phyloP scores from a whole-genome alignment of 2,113 vertebrate genomes.

The Dermatemys mawii region DNA sequence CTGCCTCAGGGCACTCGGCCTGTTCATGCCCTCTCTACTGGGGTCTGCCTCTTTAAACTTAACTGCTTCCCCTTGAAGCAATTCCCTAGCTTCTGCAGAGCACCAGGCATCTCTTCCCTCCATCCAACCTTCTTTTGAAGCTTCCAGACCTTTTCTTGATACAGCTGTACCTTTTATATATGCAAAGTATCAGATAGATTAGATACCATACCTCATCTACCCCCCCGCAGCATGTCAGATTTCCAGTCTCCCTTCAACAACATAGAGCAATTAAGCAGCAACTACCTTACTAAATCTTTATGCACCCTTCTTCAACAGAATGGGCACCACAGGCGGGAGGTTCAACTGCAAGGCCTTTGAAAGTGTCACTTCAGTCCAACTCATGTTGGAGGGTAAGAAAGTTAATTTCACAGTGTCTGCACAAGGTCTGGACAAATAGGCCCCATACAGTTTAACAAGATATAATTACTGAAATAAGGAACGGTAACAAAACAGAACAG shows the following conservation, averaged over 20 bases:
- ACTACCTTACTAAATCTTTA: background rate
- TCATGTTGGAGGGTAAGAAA: slow-evolving; percentile 72
- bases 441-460: slow-evolving; percentile 72
- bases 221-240: background rate
- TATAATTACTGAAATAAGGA: slow-evolving; percentile 72
- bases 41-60: background rate
- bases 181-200: accelerated
- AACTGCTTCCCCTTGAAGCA: background rate
- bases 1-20: background rate
- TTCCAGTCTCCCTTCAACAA: background rate
- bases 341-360: background rate
- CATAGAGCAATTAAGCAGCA: background rate
- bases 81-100: background rate
- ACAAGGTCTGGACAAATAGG: slow-evolving; percentile 75
- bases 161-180: background rate
- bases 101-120: background rate
- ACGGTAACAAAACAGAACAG: slow-evolving; percentile 43
- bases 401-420: slow-evolving; percentile 89
- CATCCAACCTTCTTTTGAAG: background rate
- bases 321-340: background rate
- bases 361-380: slow-evolving; percentile 71
- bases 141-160: background rate
- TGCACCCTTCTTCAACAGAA: accelerated
- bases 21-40: accelerated
- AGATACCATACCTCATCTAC: background rate